phyloP scores from a whole-genome alignment of 2,797 vertebrate genomes.

The Helarctos malayanus region DNA sequence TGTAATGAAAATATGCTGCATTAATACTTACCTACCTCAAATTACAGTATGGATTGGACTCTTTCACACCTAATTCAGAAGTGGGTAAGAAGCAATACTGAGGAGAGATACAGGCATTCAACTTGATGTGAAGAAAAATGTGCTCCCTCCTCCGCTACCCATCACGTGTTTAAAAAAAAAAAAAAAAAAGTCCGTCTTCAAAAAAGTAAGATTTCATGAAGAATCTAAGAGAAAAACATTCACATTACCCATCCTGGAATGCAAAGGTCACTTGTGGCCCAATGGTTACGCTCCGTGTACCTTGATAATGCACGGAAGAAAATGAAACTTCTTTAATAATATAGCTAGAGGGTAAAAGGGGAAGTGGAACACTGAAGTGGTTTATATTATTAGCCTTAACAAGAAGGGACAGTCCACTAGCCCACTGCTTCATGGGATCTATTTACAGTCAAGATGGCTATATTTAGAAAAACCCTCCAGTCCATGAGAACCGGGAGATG shows the following conservation, averaged over 20 bases:
- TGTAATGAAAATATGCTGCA: neutral
- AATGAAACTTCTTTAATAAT: constrained; percentile 56
- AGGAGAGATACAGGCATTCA: neutral
- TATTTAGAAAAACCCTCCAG: constrained; percentile 73
- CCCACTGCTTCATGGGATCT: constrained; percentile 61
- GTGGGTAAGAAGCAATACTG: neutral
- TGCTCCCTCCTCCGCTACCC: neutral
- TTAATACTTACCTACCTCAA: neutral
- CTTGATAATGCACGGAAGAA: constrained; percentile 68
- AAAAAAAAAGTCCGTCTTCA: constrained; percentile 25
- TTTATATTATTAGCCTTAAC: constrained; percentile 66
- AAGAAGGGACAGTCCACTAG: constrained; percentile 46
- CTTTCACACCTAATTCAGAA: neutral
- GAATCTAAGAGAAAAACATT: neutral
- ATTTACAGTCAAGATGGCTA: constrained; percentile 65
- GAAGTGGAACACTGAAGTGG: constrained; percentile 1
- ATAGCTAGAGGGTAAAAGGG: neutral
- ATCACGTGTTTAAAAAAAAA: no score
- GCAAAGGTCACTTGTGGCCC: neutral
- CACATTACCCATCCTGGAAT: constrained; percentile 35
- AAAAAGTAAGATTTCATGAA: constrained; percentile 45
- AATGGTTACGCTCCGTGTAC: neutral
- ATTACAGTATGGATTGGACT: neutral
- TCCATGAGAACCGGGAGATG: constrained; percentile 62
- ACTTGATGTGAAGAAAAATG: neutral